phyloP scores from a whole-genome alignment of 2,797 vertebrate species.

The Lateolabrax maculatus region DNA sequence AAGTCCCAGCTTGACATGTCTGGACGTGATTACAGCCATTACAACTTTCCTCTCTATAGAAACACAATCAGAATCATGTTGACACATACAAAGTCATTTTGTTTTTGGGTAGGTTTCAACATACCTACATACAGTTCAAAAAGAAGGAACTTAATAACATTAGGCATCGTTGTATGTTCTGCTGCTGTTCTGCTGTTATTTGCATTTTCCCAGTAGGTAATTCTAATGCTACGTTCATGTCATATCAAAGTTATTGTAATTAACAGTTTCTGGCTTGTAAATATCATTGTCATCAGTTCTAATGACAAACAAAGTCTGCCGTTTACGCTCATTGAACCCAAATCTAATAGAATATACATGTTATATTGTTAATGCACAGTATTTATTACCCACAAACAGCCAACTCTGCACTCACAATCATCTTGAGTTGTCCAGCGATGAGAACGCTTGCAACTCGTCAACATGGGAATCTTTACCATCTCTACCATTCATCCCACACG shows the following conservation, averaged over 20 bases:
- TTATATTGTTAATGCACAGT: no score
- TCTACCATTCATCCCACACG: no score
- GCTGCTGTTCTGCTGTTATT: background rate
- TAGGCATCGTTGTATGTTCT: background rate
- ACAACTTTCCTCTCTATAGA: background rate
- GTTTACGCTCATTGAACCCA: no score
- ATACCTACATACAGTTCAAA: background rate
- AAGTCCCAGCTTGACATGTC: background rate
- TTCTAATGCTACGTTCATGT: background rate
- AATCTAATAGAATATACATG: no score
- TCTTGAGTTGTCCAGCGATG: no score
- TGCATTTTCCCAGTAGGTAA: background rate
- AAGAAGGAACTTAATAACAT: background rate
- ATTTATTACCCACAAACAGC: no score
- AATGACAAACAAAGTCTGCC: no score
- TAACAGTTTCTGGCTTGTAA: background rate
- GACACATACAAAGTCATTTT: background rate
- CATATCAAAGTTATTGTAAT: no score
- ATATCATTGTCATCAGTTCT: background rate
- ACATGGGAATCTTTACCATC: no score
- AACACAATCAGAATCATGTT: background rate
- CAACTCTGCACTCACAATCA: no score
- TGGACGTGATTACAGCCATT: slow-evolving; percentile 1
- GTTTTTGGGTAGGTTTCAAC: background rate
- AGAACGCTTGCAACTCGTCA: no score